Conservation (phyloP, 2,797 vertebrate species). For the Peromyscus eremicus region DNA sequence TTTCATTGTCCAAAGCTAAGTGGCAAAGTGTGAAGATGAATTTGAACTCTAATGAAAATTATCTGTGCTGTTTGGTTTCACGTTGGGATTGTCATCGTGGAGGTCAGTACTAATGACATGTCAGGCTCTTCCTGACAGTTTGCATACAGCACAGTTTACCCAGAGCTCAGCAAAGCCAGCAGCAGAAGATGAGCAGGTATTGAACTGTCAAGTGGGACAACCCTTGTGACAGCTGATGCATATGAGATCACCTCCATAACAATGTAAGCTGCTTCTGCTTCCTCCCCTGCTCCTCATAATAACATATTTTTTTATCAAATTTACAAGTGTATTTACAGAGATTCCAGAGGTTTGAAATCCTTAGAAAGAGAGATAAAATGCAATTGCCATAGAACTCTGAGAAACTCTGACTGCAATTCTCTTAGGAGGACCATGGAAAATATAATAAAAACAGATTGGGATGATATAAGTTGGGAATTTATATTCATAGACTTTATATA, state of each 20-base stretch:
- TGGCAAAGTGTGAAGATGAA: conserved; percentile 70
- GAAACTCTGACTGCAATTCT: conserved; percentile 5
- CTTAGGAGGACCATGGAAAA: not conserved
- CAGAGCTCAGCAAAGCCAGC: conserved; percentile 84
- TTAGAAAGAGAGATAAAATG: not conserved
- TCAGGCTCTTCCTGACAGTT: conserved; percentile 87
- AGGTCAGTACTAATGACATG: conserved; percentile 86
- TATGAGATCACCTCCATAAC: conserved; percentile 86
- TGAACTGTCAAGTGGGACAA: conserved; percentile 86
- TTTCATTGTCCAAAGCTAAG: conserved; percentile 42
- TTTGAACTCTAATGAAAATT: conserved; percentile 80
- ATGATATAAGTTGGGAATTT: not conserved
- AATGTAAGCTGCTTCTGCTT: conserved; percentile 65
- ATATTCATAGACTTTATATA: not conserved
- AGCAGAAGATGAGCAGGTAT: conserved; percentile 85
- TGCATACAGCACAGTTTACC: conserved; percentile 84
- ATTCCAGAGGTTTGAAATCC: not conserved
- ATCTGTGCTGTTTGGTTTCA: conserved; percentile 76
- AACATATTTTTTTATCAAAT: conserved; percentile 7
- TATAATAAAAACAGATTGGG: not conserved
- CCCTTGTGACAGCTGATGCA: conserved; percentile 88
- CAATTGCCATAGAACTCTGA: not conserved
- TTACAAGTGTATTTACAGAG: not conserved
- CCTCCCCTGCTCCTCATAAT: not conserved
- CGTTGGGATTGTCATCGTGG: conserved; percentile 78